Evolutionary conservation across 2,113 vertebrate species (phyloP).

Genomic region (Syrmaticus mikado): DNA sequence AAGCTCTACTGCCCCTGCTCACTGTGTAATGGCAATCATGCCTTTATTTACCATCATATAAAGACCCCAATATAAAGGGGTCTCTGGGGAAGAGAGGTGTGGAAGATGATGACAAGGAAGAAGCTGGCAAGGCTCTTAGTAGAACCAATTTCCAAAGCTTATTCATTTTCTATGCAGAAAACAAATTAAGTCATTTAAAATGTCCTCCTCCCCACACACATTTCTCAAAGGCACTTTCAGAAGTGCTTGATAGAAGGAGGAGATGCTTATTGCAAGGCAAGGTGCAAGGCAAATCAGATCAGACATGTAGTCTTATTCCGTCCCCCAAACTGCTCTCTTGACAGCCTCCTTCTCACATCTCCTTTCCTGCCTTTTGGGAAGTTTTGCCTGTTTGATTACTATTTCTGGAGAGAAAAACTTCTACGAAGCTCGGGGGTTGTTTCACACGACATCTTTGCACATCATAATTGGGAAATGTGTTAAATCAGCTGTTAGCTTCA

Average conservation of each 20-base stretch:
- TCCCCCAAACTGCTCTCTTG: background rate
- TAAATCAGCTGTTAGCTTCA: background rate
- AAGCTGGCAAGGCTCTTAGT: background rate
- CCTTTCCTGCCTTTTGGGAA: background rate
- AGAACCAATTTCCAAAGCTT: background rate
- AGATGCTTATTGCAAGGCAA: background rate
- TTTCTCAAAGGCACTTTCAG: background rate
- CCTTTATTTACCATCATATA: background rate
- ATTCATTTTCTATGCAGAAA: background rate
- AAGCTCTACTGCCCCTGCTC: background rate
- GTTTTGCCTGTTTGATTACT: background rate
- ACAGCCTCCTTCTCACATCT: background rate
- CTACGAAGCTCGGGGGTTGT: background rate
- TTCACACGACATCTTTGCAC: background rate
- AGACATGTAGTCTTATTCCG: background rate
- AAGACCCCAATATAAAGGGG: background rate
- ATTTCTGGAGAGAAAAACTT: constrained; percentile 24
- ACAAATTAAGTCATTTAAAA: background rate
- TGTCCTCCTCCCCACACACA: background rate
- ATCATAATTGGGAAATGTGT: constrained; percentile 56
- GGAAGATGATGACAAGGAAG: background rate
- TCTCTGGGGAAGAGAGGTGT: background rate
- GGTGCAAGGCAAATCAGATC: background rate
- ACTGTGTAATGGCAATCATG: background rate
- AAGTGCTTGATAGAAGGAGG: background rate